phyloP scores from a whole-genome alignment of 1,140 invertebrate genomes.

The Riptortus pedestris region DNA sequence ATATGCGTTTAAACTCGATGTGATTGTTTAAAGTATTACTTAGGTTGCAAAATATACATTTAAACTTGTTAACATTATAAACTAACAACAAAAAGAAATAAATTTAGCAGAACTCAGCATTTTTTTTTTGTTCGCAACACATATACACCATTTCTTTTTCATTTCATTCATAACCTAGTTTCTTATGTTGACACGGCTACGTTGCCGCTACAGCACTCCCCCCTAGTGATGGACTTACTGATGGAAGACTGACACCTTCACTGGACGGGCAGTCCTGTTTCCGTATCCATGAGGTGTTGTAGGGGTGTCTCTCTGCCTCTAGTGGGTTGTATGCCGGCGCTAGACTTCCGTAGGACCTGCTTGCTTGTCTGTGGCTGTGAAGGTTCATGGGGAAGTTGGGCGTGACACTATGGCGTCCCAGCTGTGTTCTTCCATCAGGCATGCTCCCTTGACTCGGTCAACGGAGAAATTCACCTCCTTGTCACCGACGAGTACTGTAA shows the following conservation, averaged over 20 bases:
- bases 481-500: not conserved
- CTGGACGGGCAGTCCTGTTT: not conserved
- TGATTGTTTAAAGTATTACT: no score
- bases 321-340: no score
- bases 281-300: not conserved
- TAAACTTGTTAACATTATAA: no score
- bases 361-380: not conserved
- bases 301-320: not conserved
- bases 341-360: not conserved
- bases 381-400: not conserved
- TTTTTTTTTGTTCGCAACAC: no score
- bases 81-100: no score
- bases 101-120: no score
- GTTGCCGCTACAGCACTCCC: not conserved
- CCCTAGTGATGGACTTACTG: conserved; percentile 2
- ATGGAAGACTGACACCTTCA: not conserved
- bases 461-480: not conserved
- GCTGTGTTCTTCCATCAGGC: not conserved
- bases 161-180: no score
- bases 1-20: no score
- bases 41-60: no score
- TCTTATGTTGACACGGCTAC: no score
- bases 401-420: not conserved
- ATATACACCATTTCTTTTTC: no score
- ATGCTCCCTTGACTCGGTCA: not conserved